Evolutionary conservation across 2,113 vertebrate genomes (phyloP), one percentile per base, ranked within the genome.

Genomic region (Hydrochoerus hydrochaeris): DNA sequence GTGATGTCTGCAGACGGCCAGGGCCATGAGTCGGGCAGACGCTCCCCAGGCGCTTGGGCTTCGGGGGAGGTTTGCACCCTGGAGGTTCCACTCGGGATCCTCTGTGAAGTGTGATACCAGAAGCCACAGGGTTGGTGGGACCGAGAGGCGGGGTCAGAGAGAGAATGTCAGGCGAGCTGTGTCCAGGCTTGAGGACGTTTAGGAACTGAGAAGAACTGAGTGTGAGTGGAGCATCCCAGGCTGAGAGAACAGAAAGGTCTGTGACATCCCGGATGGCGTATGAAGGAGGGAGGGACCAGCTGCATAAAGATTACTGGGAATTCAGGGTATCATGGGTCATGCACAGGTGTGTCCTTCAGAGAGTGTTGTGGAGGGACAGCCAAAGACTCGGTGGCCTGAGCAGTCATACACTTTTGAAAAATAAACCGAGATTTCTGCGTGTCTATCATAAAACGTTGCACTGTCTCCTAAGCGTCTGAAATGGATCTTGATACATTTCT

Each of bases 141-240:
- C 28, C 49, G 0, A 80, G 85, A 35, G 14, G 38, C 41, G 12
- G 11, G n/a, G 73, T 17, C 14, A 84, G n/a, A n/a, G 44, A n/a
- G 19, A 63, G 38, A n/a, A n/a, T 28, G 46, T 24, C 54, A 7
- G 16, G 38, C 14, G 28, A 65, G 0, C 4, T 19, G 2, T 73
- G 65, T 9, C 6, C 1, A 30, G 19, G 1, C 3, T 12, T 19
- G 3, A 41, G 44, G n/a, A 81, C 26, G 58, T 14, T 17, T 16
- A 10, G 30, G 26, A 38, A 17, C 35, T 14, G 20, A 35, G 30
- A n/a, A 35, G 30, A n/a, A 6, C 5, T 16, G 46, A 81, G 57
- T 46, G 32, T 0, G 24, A 90, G 26, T 3, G 30, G 20, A 32
- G 8, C 6, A 26, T 2, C 65, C 52, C 0, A 1, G 12, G 5